phyloP scores from a whole-genome alignment of 1,140 invertebrate genomes.

The Helicoverpa armigera region DNA sequence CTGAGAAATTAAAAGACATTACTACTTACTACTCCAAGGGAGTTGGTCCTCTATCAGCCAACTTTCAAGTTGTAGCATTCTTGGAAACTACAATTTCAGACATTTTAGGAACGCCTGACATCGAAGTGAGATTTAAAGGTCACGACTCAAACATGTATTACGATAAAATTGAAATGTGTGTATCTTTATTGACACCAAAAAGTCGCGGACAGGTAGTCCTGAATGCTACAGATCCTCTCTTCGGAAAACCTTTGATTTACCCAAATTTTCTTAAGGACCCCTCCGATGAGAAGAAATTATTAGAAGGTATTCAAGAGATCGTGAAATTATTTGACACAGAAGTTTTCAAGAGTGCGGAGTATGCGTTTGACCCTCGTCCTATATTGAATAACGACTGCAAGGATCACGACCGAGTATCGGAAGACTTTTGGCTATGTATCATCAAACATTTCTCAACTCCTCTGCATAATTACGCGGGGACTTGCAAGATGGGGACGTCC shows the following conservation, averaged over 20 bases:
- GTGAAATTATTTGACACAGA: constrained; percentile 86
- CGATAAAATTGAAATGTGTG: constrained; percentile 87
- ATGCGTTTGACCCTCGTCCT: constrained; percentile 78
- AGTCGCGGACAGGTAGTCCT: constrained; percentile 90
- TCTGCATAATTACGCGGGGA: constrained; percentile 91
- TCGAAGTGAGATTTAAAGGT: constrained; percentile 87
- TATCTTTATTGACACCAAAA: constrained; percentile 91
- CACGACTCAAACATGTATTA: constrained; percentile 88
- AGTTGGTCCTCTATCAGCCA: constrained; percentile 86
- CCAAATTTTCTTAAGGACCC: constrained; percentile 93
- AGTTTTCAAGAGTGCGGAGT: constrained; percentile 83
- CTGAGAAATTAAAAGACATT: constrained; percentile 86
- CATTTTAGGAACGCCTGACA: constrained; percentile 85
- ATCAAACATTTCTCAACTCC: constrained; percentile 88
- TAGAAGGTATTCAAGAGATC: constrained; percentile 89
- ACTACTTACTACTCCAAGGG: constrained; percentile 85
- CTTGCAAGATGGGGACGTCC: constrained; percentile 92
- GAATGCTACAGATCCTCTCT: constrained; percentile 90
- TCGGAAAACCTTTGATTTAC: constrained; percentile 91
- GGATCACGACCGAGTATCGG: constrained; percentile 86
- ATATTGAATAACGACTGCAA: constrained; percentile 86
- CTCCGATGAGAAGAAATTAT: constrained; percentile 90
- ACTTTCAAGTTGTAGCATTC: constrained; percentile 88
- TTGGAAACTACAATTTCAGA: constrained; percentile 88
- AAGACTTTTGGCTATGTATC: constrained; percentile 93